Percentiles rank a stretch among this genome's conserved stretches.
phyloP scores from a whole-genome alignment of 2,888 invertebrate genomes.

The Cataglyphis livida region DNA sequence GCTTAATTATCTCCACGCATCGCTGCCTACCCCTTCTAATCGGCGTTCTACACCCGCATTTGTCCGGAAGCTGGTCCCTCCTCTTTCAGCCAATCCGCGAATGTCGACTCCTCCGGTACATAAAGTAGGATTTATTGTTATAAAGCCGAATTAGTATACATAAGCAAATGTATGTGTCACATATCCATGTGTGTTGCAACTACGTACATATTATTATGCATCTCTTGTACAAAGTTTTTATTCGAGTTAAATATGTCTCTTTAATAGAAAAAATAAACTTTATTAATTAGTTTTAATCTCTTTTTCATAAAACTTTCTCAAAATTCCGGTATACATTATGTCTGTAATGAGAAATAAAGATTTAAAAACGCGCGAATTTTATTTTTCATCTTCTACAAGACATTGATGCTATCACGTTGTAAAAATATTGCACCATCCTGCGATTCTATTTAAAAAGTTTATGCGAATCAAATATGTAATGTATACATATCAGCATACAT shows the following conservation, averaged over 20 bases:
- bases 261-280: not conserved
- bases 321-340: not conserved
- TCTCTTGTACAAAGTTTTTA: not conserved
- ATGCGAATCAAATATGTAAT: constrained; percentile 66
- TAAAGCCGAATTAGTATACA: constrained; percentile 26
- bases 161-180: constrained; percentile 2
- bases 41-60: constrained; percentile 75
- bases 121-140: constrained; percentile 30
- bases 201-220: not conserved
- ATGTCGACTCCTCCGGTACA: constrained; percentile 56
- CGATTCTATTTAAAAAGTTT: constrained; percentile 71
- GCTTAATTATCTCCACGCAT: constrained; percentile 85
- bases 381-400: not conserved
- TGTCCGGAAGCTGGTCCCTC: constrained; percentile 63
- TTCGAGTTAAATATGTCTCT: not conserved
- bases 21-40: constrained; percentile 80
- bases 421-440: not conserved
- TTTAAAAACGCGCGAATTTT: not conserved
- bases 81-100: constrained; percentile 64
- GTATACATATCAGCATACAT: constrained; percentile 55
- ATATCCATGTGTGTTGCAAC: not conserved
- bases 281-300: not conserved
- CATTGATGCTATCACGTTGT: not conserved
- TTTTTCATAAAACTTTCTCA: not conserved
- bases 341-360: not conserved